Evolutionary conservation across 2,888 invertebrate genomes (phyloP), one percentile per base, ranked within the genome.

Genomic region (Anticlea derivata): DNA sequence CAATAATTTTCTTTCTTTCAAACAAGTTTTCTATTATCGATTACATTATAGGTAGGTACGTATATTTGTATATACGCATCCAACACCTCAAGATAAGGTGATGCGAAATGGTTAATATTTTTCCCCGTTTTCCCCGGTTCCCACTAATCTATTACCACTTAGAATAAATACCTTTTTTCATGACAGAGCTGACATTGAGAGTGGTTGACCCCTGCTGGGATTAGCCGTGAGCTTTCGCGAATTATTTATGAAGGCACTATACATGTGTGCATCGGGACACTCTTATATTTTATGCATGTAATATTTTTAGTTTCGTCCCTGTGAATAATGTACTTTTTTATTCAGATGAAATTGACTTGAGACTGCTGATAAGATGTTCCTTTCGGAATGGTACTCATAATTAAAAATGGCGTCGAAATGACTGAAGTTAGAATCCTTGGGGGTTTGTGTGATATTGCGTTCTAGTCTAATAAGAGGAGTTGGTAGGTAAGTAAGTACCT

Each of bases 101-200:
- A 5, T 13, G 24, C 23, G 11, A 49, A 45, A 41, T 41, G 49
- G 45, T 55, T 33, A 59, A 55, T 59, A 55, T 48, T 61, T 59
- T 29, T 53, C 34, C 27, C 34, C 11, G 45, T 44, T 43, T 33
- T 47, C 31, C 43, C 24, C 10, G 11, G 35, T 37, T 49, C 33
- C 38, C 27, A 34, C 45, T 56, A 47, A 62, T 60, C 53, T 41
- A 46, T 49, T 37, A 51, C 50, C 50, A 54, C 54, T 54, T 38
- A 45, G 46, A 55, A 53, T 57, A 58, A 60, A 56, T 54, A 58
- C 55, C 55, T 40, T 55, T 62, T 60, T 54, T 52, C 50, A 54
- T 45, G 56, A 64, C 55, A 55, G n/a, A n/a, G 44, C 53, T 58
- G 56, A 54, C 60, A 55, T 45, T 53, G 45, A 37, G 43, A 55